Base-by-base conservation (phyloP, 1,140 invertebrate genomes). In the Drosophila burlai region DNA sequence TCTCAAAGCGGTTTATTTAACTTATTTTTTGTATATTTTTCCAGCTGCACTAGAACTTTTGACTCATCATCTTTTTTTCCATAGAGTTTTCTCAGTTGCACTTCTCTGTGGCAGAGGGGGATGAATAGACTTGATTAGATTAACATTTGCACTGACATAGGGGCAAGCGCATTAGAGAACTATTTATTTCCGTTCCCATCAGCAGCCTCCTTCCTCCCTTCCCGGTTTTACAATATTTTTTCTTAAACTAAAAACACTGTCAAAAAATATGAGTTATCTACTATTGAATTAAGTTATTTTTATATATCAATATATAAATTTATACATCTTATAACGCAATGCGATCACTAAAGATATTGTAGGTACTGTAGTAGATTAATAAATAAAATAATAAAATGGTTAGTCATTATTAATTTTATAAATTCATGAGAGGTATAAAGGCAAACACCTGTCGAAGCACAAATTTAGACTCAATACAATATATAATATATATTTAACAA, bases 81-180 rank as follows among this genome's bases (percentile, higher is more conserved):
- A 21, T 11, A 21, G 21, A 29, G 4, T 31, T 24, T 29, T 47
- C 13, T 15, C 8, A 65, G 31, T 45, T 50, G 21, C 38, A 42
- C 1, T 9, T 26, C 40, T 13, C 49, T n/a, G 8, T n/a, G 8
- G 3, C 36, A 43, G 40, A 16, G 49, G 46, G 55, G 62, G 38
- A 15, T 24, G 38, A 36, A 76, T 59, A 57, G 63, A 59, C 65
- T 76, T 62, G 80, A 86, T 86, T 87, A 80, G 84, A 87, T 87
- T 87, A 87, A 74, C 83, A 83, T 83, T 87, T 87, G 80, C 75
- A 63, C 45, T 55, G 36, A 18, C 46, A 86, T 86, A 83, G 80
- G 83, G 81, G 81, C 81, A 84, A 77, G 62, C 81, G 34, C 46
- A 61, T 49, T 36, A 24, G 47, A 50, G 42, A 36, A 34, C 57